Base-by-base conservation (phyloP, 2,113 vertebrate species). In the Cnemophilus loriae region DNA sequence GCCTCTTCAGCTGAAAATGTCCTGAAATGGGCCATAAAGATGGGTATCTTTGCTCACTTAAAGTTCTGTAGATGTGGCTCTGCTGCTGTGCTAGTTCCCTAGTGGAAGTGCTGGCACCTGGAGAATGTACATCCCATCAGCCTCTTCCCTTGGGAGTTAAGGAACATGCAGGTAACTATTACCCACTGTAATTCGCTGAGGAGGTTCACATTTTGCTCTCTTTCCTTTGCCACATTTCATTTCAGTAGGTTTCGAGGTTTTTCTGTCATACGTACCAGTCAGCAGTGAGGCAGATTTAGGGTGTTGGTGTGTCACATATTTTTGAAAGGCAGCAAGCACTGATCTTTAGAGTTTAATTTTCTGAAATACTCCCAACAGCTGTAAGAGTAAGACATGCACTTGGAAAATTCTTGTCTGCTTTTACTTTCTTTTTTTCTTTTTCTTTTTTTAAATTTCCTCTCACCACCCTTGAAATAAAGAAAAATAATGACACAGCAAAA, bases 11-110 rank as follows among this genome's bases (percentile, higher is more conserved):
- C 68, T 78, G 39, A 67, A 91, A 67, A 64, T 79, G 28, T 6
- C 37, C 30, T 47, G 10, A 59, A 70, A 14, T 56, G 60, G 42
- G 14, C 39, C 0, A 0, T 55, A 55, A 70, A 67, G 26, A 20
- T 63, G 23, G 4, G 0, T 35, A 2, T n/a, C 26, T 55, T 64
- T 53, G 60, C 69, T 75, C 49, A 27, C 8, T 12, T 52, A 0
- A 59, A 89, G 39, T 17, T 52, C 26, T 60, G 24, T 42, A 32
- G 73, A 22, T 26, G 49, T 35, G 77, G 39, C 23, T 24, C 33
- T 67, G 60, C 28, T 77, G 1, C 68, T 67, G 23, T 67, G 55
- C 28, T 30, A 1, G 7, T 20, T 73, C 11, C 27, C 9, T 13
- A 2, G 1, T 18, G 41, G 73, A 42, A 32, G 17, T 42, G 52